Evolutionary conservation across 2,888 invertebrate genomes (phyloP).

Genomic region (Quadriops clusia): DNA sequence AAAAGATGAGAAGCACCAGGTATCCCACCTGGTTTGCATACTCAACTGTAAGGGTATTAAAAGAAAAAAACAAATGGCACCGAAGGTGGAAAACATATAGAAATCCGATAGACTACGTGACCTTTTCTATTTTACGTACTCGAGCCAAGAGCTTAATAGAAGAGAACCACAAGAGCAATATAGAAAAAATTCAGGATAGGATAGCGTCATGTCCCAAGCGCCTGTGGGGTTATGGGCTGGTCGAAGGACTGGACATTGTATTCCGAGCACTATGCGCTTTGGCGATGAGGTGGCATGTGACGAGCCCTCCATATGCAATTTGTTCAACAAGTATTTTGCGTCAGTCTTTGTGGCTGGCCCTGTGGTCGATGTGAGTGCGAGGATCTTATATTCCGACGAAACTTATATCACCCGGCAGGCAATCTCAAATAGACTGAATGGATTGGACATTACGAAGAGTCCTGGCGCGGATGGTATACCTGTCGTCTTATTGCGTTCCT

Average conservation of each 20-base stretch:
- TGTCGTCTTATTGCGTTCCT: not conserved
- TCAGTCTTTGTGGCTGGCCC: not conserved
- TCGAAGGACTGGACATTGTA: not conserved
- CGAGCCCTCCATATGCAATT: not conserved
- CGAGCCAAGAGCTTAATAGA: not conserved
- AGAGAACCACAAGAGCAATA: not conserved
- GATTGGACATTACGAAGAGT: too few relatives aligned
- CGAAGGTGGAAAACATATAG: slow-evolving; percentile 3
- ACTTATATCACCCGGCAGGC: too few relatives aligned
- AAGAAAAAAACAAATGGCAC: not conserved
- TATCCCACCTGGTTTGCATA: not conserved
- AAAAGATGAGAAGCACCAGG: not conserved
- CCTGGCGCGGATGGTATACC: slow-evolving; percentile 2
- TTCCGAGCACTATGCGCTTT: too few relatives aligned
- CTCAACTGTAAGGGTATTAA: not conserved
- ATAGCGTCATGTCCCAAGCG: not conserved
- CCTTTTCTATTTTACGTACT: slow-evolving; percentile 1
- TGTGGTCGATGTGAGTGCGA: not conserved
- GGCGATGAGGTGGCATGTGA: too few relatives aligned
- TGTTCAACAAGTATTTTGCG: not conserved
- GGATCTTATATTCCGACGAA: too few relatives aligned
- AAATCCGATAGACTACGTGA: not conserved
- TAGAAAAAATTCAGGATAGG: not conserved
- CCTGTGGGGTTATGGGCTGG: not conserved
- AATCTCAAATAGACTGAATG: too few relatives aligned